Percentiles rank a stretch among this genome's conserved stretches.
phyloP scores from a whole-genome alignment of 2,888 invertebrate species.

The Idaea dimidiata region DNA sequence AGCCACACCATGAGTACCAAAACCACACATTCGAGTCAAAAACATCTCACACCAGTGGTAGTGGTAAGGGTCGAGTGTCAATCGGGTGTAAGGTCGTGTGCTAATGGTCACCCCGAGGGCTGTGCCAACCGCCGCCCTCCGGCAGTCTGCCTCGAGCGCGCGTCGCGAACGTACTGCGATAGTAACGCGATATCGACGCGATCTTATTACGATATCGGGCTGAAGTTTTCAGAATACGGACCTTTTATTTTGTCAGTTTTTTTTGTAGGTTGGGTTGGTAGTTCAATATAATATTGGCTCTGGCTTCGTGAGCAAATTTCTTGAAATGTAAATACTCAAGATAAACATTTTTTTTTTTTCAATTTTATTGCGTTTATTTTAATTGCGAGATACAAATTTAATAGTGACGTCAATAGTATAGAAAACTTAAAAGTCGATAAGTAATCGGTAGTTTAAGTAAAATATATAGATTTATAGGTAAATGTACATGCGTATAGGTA shows the following conservation, averaged over 20 bases:
- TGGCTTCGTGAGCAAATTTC: neutral
- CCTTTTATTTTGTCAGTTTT: neutral
- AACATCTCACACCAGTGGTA: slow-evolving; percentile 28
- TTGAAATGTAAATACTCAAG: neutral
- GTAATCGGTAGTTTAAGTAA: too few species aligned
- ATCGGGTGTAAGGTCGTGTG: slow-evolving; percentile 37
- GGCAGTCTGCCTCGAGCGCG: slow-evolving; percentile 67
- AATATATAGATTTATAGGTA: too few species aligned
- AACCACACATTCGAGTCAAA: too few species aligned
- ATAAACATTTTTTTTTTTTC: too few species aligned
- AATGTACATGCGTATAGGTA: too few species aligned
- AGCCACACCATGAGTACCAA: too few species aligned
- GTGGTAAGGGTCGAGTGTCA: slow-evolving; percentile 14
- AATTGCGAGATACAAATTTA: too few species aligned
- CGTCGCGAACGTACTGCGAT: slow-evolving; percentile 51
- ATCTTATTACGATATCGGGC: neutral
- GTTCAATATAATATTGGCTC: neutral
- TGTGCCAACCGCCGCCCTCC: slow-evolving; percentile 61
- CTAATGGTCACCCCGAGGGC: slow-evolving; percentile 64
- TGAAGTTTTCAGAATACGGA: slow-evolving; percentile 4
- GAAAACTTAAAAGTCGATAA: too few species aligned
- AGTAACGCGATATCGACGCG: neutral
- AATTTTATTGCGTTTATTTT: too few species aligned
- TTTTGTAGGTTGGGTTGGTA: neutral
- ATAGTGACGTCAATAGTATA: too few species aligned